Conservation (phyloP, 1,140 invertebrate species). For the Daktulosphaira vitifoliae region DNA sequence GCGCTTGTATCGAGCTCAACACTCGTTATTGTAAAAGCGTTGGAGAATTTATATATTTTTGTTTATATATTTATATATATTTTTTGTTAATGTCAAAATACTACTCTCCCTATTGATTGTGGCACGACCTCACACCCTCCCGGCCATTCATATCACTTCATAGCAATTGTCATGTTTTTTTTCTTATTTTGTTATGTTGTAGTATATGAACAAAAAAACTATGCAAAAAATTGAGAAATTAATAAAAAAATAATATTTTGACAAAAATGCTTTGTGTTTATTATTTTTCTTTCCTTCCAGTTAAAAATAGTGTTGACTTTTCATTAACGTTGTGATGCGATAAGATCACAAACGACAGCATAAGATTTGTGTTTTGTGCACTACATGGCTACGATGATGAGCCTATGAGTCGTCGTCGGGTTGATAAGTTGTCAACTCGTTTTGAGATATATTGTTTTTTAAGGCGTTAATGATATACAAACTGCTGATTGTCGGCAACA, state of each 20-base stretch:
- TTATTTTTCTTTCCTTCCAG: neutral
- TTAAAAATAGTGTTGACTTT: no score
- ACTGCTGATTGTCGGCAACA: no score
- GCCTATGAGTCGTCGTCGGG: no score
- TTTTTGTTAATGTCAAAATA: conserved; percentile 15
- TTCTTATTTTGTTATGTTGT: conserved; percentile 29
- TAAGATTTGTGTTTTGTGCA: no score
- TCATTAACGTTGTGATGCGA: no score
- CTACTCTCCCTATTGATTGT: neutral
- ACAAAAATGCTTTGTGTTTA: neutral
- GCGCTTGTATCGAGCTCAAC: conserved; percentile 1
- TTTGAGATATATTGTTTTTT: no score
- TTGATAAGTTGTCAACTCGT: no score
- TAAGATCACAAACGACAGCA: no score
- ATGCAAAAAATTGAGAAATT: conserved; percentile 9
- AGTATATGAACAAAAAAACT: conserved; percentile 18
- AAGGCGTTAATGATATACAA: no score
- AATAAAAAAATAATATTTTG: conserved; percentile 30
- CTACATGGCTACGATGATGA: no score
- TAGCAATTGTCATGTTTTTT: conserved; percentile 27
- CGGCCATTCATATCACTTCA: conserved; percentile 32
- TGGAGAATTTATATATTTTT: conserved; percentile 20
- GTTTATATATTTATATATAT: conserved; percentile 18
- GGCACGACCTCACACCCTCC: conserved; percentile 12
- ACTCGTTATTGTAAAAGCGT: conserved; percentile 9